A percentile compares a stretch with the other conserved stretches of the same genome.
Evolutionary conservation across 2,888 invertebrate species (phyloP).

Genomic region (Polydrusus tereticollis): DNA sequence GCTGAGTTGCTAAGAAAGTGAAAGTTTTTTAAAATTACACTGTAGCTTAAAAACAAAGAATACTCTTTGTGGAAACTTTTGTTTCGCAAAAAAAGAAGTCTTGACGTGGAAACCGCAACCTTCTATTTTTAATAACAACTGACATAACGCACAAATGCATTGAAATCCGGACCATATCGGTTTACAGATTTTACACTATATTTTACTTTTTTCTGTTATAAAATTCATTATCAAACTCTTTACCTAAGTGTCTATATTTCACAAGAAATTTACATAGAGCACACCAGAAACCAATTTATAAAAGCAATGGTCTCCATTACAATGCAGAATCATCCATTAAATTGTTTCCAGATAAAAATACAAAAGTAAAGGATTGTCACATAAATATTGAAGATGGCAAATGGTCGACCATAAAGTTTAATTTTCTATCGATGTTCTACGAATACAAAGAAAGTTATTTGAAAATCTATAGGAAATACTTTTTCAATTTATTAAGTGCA

Average conservation of each 20-base stretch:
- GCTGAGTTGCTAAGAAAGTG: too few species aligned
- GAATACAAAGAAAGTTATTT: conserved; percentile 33
- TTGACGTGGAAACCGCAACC: too few species aligned
- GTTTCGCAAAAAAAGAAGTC: too few species aligned
- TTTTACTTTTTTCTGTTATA: conserved; percentile 27
- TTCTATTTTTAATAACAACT: too few species aligned
- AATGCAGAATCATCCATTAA: conserved; percentile 46
- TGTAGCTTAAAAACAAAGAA: too few species aligned
- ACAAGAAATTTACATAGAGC: conserved; percentile 42
- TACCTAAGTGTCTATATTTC: conserved; percentile 39
- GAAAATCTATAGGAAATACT: conserved; percentile 24
- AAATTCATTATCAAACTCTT: conserved; percentile 36
- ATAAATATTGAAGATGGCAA: conserved; percentile 47
- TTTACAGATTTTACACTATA: too few species aligned
- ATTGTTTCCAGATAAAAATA: conserved; percentile 47
- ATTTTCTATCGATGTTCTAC: conserved; percentile 36
- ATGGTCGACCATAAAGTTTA: conserved; percentile 47
- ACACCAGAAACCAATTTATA: conserved; percentile 43
- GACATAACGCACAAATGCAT: too few species aligned
- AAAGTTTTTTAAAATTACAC: too few species aligned
- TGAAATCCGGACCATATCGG: too few species aligned
- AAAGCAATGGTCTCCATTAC: conserved; percentile 48
- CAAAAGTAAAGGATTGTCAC: conserved; percentile 45
- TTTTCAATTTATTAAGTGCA: conserved; percentile 4
- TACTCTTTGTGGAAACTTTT: too few species aligned